These are phyloP conservation scores for Aplysia californica DNA, from an alignment of 1,140 invertebrate species.

Conservation along the genomic window DNA sequence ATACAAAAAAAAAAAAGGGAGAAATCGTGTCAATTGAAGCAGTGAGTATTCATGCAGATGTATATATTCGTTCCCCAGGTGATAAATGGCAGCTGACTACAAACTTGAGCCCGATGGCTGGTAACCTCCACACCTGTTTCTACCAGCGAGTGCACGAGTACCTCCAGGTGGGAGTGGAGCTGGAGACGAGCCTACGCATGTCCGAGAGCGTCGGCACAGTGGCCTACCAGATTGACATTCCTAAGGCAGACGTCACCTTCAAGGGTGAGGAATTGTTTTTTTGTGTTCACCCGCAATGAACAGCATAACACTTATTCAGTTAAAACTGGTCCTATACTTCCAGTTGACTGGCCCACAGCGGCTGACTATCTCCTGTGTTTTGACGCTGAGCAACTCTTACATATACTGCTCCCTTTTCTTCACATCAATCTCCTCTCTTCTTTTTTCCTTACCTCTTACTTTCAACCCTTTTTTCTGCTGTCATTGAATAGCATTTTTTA, in stretches of 20 bases:
- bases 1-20: too few species aligned
- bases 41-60: too few species aligned
- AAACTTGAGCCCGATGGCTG: constrained; percentile 79
- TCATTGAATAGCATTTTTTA: too few species aligned
- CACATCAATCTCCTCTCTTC: too few species aligned
- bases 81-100: constrained; percentile 74
- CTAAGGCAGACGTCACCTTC: constrained; percentile 94
- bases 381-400: too few species aligned
- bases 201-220: constrained; percentile 93
- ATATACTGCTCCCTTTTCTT: too few species aligned
- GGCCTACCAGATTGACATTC: constrained; percentile 96
- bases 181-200: constrained; percentile 74
- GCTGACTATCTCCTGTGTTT: too few species aligned
- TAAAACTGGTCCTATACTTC: not conserved
- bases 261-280: constrained; percentile 76
- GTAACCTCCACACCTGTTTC: constrained; percentile 89
- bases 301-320: too few species aligned
- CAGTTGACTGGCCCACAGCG: not conserved
- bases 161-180: constrained; percentile 78
- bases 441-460: too few species aligned
- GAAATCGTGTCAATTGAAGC: too few species aligned
- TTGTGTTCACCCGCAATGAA: too few species aligned
- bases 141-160: constrained; percentile 95
- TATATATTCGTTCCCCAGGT: constrained; percentile 53
- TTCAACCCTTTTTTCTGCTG: too few species aligned